A percentile compares a stretch with the other conserved stretches of the same genome.
phyloP scores from a whole-genome alignment of 1,140 invertebrate genomes.

The Cydia strobilella region DNA sequence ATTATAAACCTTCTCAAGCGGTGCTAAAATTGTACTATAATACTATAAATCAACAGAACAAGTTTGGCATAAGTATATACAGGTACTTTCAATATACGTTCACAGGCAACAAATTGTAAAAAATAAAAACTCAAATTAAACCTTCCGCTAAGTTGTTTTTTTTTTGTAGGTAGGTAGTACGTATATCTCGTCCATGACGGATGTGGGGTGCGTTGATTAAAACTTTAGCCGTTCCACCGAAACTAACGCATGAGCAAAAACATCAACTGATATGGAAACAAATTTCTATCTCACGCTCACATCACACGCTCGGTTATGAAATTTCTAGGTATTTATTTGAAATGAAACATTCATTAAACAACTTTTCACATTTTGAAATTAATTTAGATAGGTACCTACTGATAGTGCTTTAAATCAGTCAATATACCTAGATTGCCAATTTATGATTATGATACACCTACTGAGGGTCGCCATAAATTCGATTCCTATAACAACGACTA shows the following conservation, averaged over 20 bases:
- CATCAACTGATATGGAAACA: constrained; percentile 31
- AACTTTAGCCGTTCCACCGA: constrained; percentile 22
- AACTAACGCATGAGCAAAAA: constrained; percentile 30
- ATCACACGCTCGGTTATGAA: constrained; percentile 2
- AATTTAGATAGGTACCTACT: not conserved
- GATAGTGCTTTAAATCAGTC: too few relatives aligned
- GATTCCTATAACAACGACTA: too few relatives aligned
- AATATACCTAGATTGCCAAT: too few relatives aligned
- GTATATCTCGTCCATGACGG: not conserved
- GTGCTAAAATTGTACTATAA: too few relatives aligned
- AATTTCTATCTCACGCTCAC: not conserved
- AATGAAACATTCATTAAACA: not conserved
- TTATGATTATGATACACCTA: too few relatives aligned
- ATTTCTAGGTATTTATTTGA: constrained; percentile 6
- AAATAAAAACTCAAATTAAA: constrained; percentile 4
- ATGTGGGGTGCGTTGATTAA: constrained; percentile 27
- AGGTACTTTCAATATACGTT: not conserved
- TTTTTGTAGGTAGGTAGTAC: constrained; percentile 5
- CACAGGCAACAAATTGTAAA: not conserved
- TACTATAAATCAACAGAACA: too few relatives aligned
- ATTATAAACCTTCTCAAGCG: too few relatives aligned
- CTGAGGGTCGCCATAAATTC: too few relatives aligned
- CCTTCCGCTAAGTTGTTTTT: not conserved
- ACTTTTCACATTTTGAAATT: not conserved
- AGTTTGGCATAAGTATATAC: too few relatives aligned